A percentile compares a stretch with the other conserved stretches of the same genome.
These are phyloP conservation scores for Schizopygopsis malacanthus DNA, from an alignment of 2,797 vertebrate species.

Conservation along the genomic window DNA sequence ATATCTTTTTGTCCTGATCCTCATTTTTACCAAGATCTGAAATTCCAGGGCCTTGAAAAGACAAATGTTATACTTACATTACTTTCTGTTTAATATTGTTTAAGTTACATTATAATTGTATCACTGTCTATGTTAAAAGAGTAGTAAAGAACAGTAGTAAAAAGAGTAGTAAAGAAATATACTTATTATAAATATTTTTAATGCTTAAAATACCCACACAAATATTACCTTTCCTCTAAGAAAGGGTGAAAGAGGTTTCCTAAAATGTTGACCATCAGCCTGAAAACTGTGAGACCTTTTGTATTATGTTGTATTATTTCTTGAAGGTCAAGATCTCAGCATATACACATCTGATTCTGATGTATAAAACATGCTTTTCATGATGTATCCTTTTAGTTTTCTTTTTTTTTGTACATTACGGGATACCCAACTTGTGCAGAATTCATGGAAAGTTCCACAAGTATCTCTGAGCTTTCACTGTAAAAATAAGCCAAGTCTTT, in stretches of 20 bases:
- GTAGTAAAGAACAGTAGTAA: not conserved
- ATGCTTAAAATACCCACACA: not conserved
- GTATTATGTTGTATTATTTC: not conserved
- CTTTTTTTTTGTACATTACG: not conserved
- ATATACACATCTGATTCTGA: not conserved
- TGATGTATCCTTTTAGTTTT: too few species aligned
- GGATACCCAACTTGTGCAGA: not conserved
- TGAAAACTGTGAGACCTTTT: not conserved
- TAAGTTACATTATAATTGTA: not conserved
- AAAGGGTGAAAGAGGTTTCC: too few species aligned
- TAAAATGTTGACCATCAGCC: too few species aligned
- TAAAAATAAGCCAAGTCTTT: not conserved
- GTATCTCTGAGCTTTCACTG: not conserved
- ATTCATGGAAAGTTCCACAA: not conserved
- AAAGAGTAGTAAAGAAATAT: not conserved
- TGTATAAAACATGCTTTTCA: not conserved
- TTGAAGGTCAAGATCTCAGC: not conserved
- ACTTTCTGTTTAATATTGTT: not conserved
- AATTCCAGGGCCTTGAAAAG: slow-evolving; percentile 83
- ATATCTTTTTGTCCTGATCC: slow-evolving; percentile 68
- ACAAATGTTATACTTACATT: not conserved
- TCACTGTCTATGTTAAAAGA: not conserved
- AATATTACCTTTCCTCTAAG: too few species aligned
- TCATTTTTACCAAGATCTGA: slow-evolving; percentile 82
- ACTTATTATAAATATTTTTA: not conserved